Base-by-base conservation (phyloP, 2,113 vertebrate species). In the Tragulus kanchil region DNA sequence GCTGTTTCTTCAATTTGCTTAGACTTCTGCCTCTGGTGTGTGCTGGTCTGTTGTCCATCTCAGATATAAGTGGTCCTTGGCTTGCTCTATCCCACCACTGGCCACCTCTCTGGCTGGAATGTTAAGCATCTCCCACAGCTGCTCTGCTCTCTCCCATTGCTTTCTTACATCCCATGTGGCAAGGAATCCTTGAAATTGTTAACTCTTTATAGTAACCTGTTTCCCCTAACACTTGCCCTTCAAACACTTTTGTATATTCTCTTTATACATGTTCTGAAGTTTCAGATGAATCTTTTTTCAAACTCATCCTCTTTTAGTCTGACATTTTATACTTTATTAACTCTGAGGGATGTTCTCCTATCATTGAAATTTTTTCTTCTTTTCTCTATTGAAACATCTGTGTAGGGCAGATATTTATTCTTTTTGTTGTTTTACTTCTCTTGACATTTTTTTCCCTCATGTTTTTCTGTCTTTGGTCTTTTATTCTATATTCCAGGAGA, bases 181-280 rank as follows among this genome's bases (percentile, higher is more conserved):
- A 10, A 26, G 13, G 21, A 21, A 69, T 67, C 42, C 71, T 52
- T 71, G 65, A 69, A 86, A 45, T 15, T 61, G 9, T 59, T 75
- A 45, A 19, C 75, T 52, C 36, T 84, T 61, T 69, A 8, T 69
- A 75, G 14, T 67, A 82, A 77, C 36, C 36, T 59, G 25, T 85
- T 67, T 65, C 48, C 14, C 4, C 79, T 82, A 36, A 36, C 36
- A 45, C 17, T 6, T 9, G 8, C 42, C 14, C 48, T 25, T 5
- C 25, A 16, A 50, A 1, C 23, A n/a, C 84, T 71, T 92, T n/a
- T 3, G 9, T 54, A 16, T 93, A 12, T 84, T 90, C 54, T 82
- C 50, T 87, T 78, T 92, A 69, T 59, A n/a, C 58, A 79, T 45
- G 36, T 87, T 90, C 82, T 96, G 77, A 97, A 79, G 93, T 88